Conservation (phyloP, 2,797 vertebrate species). For the Macropodus opercularis region DNA sequence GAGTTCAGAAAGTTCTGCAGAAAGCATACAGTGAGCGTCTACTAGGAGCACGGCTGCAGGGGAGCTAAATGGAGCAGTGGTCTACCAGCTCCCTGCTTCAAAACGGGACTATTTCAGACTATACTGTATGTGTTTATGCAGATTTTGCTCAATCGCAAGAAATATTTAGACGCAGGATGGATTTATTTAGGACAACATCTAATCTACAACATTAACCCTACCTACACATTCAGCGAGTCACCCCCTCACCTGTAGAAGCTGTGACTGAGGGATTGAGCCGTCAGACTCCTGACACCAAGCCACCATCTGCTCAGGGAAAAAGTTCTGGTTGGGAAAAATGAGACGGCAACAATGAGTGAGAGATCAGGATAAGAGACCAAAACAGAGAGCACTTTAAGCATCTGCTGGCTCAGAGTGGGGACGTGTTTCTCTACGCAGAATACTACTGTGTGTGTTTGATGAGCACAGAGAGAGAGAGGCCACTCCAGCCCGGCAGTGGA, state of each 20-base stretch:
- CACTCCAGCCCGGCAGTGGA: conserved; percentile 67
- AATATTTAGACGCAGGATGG: no score
- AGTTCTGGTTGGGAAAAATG: conserved; percentile 85
- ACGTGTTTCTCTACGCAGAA: conserved; percentile 54
- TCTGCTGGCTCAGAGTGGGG: conserved; percentile 42
- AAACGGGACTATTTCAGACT: no score
- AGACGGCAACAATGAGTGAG: conserved; percentile 13
- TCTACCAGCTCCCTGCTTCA: no score
- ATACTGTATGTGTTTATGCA: no score
- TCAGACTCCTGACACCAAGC: conserved; percentile 96
- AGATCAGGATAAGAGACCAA: conserved; percentile 13
- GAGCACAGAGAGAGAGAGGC: conserved; percentile 50
- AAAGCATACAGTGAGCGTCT: conserved; percentile 17
- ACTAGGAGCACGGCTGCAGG: not conserved
- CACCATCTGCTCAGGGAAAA: conserved; percentile 99
- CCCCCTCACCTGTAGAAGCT: conserved; percentile 92
- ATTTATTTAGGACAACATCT: not conserved
- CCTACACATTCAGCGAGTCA: conserved; percentile 16
- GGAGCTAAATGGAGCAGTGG: no score
- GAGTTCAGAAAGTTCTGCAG: conserved; percentile 94
- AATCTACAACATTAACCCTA: no score
- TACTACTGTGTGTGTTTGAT: conserved; percentile 30
- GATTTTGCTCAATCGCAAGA: no score
- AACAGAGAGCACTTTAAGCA: conserved; percentile 42
- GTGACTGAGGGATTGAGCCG: conserved; percentile 90